Evolutionary conservation across 2,888 invertebrate species (phyloP).

Genomic region (Myopa tessellatipennis): DNA sequence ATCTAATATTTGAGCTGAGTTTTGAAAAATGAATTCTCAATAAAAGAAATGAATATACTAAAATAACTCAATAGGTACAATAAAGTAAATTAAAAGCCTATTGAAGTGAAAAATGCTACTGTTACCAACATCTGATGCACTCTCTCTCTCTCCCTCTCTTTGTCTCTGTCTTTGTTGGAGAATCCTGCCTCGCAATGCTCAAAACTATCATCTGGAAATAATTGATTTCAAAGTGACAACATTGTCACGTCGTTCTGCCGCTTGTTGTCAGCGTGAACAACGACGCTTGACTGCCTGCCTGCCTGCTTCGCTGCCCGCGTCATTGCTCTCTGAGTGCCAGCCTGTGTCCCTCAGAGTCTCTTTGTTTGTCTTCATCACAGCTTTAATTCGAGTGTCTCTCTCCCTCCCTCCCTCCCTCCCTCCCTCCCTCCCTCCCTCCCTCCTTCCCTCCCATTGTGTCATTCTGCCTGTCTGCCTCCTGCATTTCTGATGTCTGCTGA

Average conservation of each 20-base stretch:
- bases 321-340: not conserved
- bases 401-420: no score
- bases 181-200: constrained; percentile 1
- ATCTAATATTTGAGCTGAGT: no score
- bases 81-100: no score
- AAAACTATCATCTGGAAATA: constrained; percentile 43
- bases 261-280: not conserved
- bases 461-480: no score
- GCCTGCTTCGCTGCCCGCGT: not conserved
- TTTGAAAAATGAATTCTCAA: no score
- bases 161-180: not conserved
- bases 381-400: no score
- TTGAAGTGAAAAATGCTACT: no score
- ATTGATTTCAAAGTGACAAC: constrained; percentile 47
- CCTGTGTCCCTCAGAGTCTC: not conserved
- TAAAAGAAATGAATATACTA: no score
- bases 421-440: no score
- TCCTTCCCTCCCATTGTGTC: no score
- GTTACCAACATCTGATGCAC: not conserved
- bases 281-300: not conserved
- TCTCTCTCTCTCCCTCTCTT: not conserved
- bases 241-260: constrained; percentile 41
- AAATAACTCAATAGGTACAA: no score
- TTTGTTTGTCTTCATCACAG: no score
- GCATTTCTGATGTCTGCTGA: not conserved